These are phyloP conservation scores for Podiceps cristatus DNA, from an alignment of 2,113 vertebrate species.

Conservation along the genomic window DNA sequence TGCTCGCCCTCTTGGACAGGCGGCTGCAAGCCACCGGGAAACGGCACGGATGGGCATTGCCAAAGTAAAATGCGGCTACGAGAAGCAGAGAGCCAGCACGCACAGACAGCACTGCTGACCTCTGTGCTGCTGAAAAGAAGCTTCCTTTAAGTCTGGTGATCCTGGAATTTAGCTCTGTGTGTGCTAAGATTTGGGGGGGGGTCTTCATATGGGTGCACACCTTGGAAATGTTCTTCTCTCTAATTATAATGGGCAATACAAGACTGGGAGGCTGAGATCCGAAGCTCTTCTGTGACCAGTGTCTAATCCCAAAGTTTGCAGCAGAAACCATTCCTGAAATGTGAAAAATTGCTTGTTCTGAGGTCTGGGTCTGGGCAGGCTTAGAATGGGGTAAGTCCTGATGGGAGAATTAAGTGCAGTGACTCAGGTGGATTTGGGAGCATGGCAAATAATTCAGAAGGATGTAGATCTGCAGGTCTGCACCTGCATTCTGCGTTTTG, in stretches of 20 bases:
- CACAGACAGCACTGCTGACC: fast-evolving
- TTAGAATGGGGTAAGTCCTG: neutral
- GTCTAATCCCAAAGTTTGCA: neutral
- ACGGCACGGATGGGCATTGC: neutral
- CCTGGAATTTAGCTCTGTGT: neutral
- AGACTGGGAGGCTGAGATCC: neutral
- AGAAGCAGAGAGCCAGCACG: neutral
- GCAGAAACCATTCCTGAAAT: neutral
- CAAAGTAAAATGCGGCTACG: neutral
- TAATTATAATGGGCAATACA: neutral
- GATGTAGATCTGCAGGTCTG: neutral
- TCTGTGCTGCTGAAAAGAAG: neutral
- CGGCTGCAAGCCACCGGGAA: neutral
- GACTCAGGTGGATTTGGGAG: neutral
- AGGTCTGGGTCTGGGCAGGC: neutral
- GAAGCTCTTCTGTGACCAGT: neutral
- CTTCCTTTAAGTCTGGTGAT: neutral
- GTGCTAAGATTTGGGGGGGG: neutral
- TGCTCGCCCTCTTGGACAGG: neutral
- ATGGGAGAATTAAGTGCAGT: neutral
- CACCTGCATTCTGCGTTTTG: neutral
- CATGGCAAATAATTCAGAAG: neutral
- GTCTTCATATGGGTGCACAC: neutral
- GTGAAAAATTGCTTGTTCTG: neutral
- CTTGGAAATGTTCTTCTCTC: neutral